Percentiles rank a stretch among this genome's conserved stretches.
Conservation (phyloP, 2,797 vertebrate genomes). For the Myotis pilosus region DNA sequence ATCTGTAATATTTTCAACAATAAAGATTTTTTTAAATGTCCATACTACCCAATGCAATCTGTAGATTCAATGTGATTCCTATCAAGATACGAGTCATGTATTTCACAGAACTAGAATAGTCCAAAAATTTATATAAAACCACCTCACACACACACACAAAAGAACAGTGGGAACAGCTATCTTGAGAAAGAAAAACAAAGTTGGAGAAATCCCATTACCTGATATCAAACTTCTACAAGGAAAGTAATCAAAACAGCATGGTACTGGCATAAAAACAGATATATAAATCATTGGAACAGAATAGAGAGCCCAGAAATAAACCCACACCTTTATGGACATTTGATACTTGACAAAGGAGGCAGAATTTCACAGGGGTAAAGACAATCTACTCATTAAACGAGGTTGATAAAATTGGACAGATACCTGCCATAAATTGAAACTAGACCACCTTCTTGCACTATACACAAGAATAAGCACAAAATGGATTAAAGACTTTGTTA, state of each 20-base stretch:
- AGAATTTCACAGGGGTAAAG: neutral
- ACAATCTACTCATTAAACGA: neutral
- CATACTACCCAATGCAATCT: neutral
- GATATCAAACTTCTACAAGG: neutral
- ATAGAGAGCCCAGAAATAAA: neutral
- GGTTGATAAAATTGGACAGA: neutral
- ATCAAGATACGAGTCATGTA: neutral
- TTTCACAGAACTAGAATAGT: neutral
- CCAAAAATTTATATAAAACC: neutral
- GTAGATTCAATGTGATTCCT: neutral
- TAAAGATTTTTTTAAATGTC: neutral
- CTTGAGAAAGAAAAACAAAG: neutral
- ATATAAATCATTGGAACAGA: neutral
- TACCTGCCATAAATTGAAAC: neutral
- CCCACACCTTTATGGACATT: neutral
- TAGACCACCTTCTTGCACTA: neutral
- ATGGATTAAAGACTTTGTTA: neutral
- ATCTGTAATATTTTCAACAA: too few relatives aligned
- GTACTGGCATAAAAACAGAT: neutral
- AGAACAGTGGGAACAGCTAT: neutral
- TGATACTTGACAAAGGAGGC: neutral
- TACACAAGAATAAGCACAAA: neutral
- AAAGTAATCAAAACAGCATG: neutral
- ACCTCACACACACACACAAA: too few relatives aligned
- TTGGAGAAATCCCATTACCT: neutral